These are phyloP conservation scores for Timandra comae DNA, from an alignment of 2,888 invertebrate genomes.

Conservation along the genomic window DNA sequence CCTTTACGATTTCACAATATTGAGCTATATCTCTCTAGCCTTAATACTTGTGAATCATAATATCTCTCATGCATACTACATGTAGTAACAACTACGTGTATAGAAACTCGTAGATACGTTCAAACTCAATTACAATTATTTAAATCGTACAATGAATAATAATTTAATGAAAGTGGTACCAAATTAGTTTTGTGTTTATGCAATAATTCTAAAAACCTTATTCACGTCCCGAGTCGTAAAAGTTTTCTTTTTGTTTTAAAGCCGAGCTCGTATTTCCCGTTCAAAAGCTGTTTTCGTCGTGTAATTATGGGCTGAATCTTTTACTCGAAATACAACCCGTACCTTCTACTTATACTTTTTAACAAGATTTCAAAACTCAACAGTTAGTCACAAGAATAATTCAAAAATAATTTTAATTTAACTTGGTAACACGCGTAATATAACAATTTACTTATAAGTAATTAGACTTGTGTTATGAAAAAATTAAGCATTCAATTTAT, in stretches of 20 bases:
- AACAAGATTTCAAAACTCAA: constrained; percentile 14
- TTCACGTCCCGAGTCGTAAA: constrained; percentile 28
- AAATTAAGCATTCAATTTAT: too few species aligned
- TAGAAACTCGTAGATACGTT: too few species aligned
- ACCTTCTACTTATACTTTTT: constrained; percentile 11
- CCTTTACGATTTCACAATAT: constrained; percentile 64
- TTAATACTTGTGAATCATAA: constrained; percentile 17
- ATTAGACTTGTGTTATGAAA: too few species aligned
- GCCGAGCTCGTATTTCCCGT: constrained; percentile 32
- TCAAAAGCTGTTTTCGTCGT: constrained; percentile 24
- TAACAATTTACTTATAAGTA: too few species aligned
- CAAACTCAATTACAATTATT: too few species aligned
- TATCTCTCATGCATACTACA: too few species aligned
- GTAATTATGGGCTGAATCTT: constrained; percentile 20
- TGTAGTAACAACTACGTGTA: too few species aligned
- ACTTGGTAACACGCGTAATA: too few species aligned
- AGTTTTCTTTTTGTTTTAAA: constrained; percentile 33
- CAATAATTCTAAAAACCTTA: constrained; percentile 50
- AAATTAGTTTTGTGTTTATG: constrained; percentile 58
- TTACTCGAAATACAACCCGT: constrained; percentile 11
- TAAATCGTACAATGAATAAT: background rate
- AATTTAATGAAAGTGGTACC: constrained; percentile 32
- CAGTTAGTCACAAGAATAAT: constrained; percentile 6
- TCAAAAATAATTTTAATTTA: constrained; percentile 3
- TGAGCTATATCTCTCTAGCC: constrained; percentile 45